These are phyloP conservation scores for Cabera pusaria DNA, from an alignment of 2,888 invertebrate species.

Conservation along the genomic window DNA sequence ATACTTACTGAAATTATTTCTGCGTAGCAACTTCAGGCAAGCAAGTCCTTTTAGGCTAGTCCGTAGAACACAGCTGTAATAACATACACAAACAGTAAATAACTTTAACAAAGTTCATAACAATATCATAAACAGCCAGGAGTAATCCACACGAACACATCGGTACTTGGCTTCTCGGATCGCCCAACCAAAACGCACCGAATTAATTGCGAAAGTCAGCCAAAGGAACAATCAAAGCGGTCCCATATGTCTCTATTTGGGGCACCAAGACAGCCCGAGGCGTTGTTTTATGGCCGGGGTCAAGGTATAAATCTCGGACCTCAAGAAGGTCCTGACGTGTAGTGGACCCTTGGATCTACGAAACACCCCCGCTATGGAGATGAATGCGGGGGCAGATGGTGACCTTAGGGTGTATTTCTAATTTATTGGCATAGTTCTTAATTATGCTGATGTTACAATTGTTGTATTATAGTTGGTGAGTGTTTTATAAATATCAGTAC, in stretches of 20 bases:
- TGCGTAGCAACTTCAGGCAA: no score
- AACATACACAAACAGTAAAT: no score
- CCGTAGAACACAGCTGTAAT: no score
- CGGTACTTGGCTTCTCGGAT: slow-evolving; percentile 9
- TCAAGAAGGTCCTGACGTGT: slow-evolving; percentile 49
- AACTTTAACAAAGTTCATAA: no score
- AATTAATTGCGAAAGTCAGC: slow-evolving; percentile 26
- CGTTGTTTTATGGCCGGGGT: slow-evolving; percentile 68
- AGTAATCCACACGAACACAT: slow-evolving; percentile 1
- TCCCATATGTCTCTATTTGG: slow-evolving; percentile 33
- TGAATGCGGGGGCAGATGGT: slow-evolving; percentile 48
- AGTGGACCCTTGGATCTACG: slow-evolving; percentile 58
- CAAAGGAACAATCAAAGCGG: slow-evolving; percentile 30
- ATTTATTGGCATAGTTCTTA: slow-evolving; percentile 30
- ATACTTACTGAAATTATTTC: no score
- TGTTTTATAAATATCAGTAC: no score
- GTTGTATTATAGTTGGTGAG: neutral
- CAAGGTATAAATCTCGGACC: slow-evolving; percentile 66
- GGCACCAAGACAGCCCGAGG: slow-evolving; percentile 39
- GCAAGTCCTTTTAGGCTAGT: no score
- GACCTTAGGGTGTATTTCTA: slow-evolving; percentile 39
- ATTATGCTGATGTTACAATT: slow-evolving; percentile 15
- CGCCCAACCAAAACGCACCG: slow-evolving; percentile 22
- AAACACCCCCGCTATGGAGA: slow-evolving; percentile 55
- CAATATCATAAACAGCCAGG: no score